Evolutionary conservation across 2,797 vertebrate species (phyloP).

Genomic region (Ptychobarbus kaznakovi): DNA sequence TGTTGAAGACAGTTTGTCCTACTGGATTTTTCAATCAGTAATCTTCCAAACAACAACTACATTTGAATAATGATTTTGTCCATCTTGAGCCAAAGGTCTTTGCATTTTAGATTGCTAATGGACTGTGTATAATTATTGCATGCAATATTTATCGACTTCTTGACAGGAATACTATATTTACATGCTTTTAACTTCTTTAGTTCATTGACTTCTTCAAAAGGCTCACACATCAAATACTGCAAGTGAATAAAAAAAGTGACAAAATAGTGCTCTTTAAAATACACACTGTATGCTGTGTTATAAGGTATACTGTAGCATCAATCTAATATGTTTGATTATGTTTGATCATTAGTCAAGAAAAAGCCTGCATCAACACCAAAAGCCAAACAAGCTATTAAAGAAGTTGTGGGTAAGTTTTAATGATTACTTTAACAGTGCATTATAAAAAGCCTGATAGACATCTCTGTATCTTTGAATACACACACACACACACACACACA

Average conservation of each 20-base stretch:
- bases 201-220: neutral
- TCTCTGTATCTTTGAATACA: neutral
- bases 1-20: neutral
- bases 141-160: neutral
- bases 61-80: conserved; percentile 10
- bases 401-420: conserved; percentile 29
- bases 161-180: neutral
- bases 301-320: neutral
- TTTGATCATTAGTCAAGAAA: conserved; percentile 48
- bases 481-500: no score
- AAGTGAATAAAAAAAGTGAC: neutral
- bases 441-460: neutral
- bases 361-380: conserved; percentile 18
- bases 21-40: neutral
- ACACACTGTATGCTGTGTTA: neutral
- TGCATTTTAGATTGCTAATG: conserved; percentile 17
- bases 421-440: neutral
- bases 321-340: conserved; percentile 7
- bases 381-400: conserved; percentile 39
- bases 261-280: neutral
- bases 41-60: neutral
- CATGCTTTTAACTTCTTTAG: neutral
- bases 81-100: neutral
- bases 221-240: conserved; percentile 8
- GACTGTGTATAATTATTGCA: conserved; percentile 7